Evolutionary conservation across 1,140 invertebrate species (phyloP).

Genomic region (Adoxophyes honmai): DNA sequence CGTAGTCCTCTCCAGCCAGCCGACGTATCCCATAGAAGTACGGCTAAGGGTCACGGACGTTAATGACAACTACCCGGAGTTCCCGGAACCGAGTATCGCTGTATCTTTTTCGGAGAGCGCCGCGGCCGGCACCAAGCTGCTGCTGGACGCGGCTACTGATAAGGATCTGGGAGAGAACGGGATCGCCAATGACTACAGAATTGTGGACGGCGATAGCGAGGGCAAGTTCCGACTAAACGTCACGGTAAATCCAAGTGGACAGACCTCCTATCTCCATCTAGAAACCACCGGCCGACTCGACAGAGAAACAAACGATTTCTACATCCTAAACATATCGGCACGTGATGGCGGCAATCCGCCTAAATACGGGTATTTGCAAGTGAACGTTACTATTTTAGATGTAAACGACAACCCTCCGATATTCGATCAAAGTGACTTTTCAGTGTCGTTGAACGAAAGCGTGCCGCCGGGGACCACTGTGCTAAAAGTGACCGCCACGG

Average conservation of each 20-base stretch:
- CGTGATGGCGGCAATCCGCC: conserved; percentile 90
- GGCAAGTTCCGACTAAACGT: conserved; percentile 92
- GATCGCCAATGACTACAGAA: conserved; percentile 91
- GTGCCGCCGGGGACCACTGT: conserved; percentile 91
- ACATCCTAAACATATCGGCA: conserved; percentile 93
- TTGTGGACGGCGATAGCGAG: conserved; percentile 91
- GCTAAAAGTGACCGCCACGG: conserved; percentile 92
- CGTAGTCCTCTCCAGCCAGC: conserved; percentile 93
- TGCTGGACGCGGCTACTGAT: conserved; percentile 93
- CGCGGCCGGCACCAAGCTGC: conserved; percentile 88
- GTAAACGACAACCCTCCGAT: conserved; percentile 97
- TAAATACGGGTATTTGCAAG: conserved; percentile 88
- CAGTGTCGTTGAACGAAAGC: conserved; percentile 94
- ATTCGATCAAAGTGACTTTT: conserved; percentile 95
- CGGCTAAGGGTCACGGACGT: conserved; percentile 90
- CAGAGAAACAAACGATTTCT: conserved; percentile 89
- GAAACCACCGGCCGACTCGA: conserved; percentile 94
- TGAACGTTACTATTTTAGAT: conserved; percentile 94
- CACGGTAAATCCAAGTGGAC: conserved; percentile 91
- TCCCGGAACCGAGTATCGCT: conserved; percentile 91
- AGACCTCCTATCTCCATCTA: conserved; percentile 92
- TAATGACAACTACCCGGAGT: conserved; percentile 93
- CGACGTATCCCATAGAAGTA: conserved; percentile 95
- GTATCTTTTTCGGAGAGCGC: conserved; percentile 95
- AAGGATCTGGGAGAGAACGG: conserved; percentile 91